These are phyloP conservation scores for Zeuzera pyrina DNA, from an alignment of 2,888 invertebrate genomes.

Conservation along the genomic window DNA sequence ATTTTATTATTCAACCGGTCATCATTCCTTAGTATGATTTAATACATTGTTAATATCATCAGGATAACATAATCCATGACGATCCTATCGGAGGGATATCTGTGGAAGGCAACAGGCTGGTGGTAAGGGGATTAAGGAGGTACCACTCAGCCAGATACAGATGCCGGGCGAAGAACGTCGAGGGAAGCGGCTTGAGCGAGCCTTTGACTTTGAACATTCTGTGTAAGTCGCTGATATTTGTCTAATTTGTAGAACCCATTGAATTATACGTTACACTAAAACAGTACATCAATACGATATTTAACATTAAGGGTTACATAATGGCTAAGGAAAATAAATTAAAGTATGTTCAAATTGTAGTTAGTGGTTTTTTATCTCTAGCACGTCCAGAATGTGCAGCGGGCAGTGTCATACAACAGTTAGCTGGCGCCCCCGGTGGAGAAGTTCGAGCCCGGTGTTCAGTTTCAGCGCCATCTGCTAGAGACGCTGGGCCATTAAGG, in stretches of 20 bases:
- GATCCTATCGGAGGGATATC: constrained; percentile 78
- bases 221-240: constrained; percentile 78
- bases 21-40: too few relatives aligned
- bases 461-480: constrained; percentile 84
- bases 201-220: constrained; percentile 81
- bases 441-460: constrained; percentile 84
- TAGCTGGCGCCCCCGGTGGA: constrained; percentile 82
- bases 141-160: constrained; percentile 84
- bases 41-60: too few relatives aligned
- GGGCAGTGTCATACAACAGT: constrained; percentile 78
- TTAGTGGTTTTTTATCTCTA: constrained; percentile 26
- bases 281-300: too few relatives aligned
- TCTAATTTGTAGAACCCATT: constrained; percentile 6
- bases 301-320: neutral
- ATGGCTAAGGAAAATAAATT: neutral
- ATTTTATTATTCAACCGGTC: too few relatives aligned
- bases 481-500: constrained; percentile 73
- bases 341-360: neutral
- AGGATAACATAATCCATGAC: constrained; percentile 78
- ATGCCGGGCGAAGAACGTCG: constrained; percentile 85
- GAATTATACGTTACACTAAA: too few relatives aligned
- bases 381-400: constrained; percentile 85
- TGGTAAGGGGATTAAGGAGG: constrained; percentile 78
- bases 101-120: constrained; percentile 77
- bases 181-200: constrained; percentile 85